A percentile compares a stretch with the other conserved stretches of the same genome.
Conservation (phyloP, 2,113 vertebrate genomes). For the Motacilla tschutschensis region DNA sequence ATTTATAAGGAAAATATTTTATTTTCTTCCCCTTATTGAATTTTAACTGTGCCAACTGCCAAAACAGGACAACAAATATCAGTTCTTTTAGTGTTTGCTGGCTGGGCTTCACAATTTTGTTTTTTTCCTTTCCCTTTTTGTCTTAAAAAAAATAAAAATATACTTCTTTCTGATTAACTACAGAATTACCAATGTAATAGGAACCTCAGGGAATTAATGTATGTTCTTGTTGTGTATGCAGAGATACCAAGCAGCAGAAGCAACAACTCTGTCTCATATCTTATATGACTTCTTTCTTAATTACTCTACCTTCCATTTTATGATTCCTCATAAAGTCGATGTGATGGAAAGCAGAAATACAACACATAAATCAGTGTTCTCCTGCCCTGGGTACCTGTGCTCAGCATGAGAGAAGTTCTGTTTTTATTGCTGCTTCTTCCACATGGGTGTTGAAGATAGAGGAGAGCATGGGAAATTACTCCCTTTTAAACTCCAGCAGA, state of each 20-base stretch:
- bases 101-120: neutral
- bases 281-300: neutral
- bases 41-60: neutral
- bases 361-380: neutral
- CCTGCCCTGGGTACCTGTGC: neutral
- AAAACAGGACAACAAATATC: neutral
- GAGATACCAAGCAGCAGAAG: neutral
- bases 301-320: constrained; percentile 14
- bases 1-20: neutral
- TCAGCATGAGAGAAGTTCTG: neutral
- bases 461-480: neutral
- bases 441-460: neutral
- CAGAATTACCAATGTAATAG: neutral
- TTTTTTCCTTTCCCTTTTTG: rapidly evolving
- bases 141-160: neutral
- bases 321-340: neutral
- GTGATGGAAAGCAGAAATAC: neutral
- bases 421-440: neutral
- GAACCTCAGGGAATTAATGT: neutral
- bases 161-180: neutral
- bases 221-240: neutral
- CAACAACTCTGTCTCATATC: neutral
- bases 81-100: neutral
- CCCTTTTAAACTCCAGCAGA: neutral
- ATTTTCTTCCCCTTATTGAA: neutral